phyloP scores from a whole-genome alignment of 2,113 vertebrate genomes.

The Corapipo altera region DNA sequence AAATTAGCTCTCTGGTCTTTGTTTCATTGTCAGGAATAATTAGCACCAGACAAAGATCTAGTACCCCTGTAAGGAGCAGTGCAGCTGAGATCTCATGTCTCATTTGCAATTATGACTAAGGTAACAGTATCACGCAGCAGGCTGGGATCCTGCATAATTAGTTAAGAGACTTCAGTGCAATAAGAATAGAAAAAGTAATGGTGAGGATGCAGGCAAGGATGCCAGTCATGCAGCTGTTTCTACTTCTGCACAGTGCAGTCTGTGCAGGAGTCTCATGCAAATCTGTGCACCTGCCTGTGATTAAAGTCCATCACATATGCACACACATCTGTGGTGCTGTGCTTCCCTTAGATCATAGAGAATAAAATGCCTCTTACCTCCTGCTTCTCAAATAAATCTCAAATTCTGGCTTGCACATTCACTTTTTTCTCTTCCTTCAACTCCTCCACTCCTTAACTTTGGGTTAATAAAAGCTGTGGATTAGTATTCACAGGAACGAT shows the following conservation, averaged over 20 bases:
- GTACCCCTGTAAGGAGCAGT: background rate
- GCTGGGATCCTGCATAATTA: slow-evolving; percentile 42
- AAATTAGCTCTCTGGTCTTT: slow-evolving; percentile 55
- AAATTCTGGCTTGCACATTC: background rate
- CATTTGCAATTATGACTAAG: slow-evolving; percentile 56
- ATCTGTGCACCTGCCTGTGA: rapidly evolving
- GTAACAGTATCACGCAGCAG: background rate
- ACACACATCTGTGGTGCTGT: rapidly evolving
- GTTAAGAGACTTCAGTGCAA: background rate
- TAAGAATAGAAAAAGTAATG: background rate
- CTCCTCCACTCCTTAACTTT: background rate
- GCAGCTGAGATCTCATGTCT: slow-evolving; percentile 54
- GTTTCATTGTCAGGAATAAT: slow-evolving; percentile 29
- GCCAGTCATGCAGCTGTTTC: background rate
- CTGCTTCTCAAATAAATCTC: background rate
- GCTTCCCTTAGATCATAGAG: background rate
- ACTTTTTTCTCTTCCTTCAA: background rate
- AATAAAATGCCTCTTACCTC: background rate
- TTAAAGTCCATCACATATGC: background rate
- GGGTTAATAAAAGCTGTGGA: background rate
- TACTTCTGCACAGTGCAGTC: background rate
- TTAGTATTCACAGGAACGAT: background rate
- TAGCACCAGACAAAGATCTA: slow-evolving; percentile 17
- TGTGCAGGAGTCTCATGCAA: background rate
- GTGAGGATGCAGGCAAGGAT: background rate